Evolutionary conservation across 2,797 vertebrate genomes (phyloP), one percentile per base, ranked within the genome.

Genomic region (Prunella strophiata): DNA sequence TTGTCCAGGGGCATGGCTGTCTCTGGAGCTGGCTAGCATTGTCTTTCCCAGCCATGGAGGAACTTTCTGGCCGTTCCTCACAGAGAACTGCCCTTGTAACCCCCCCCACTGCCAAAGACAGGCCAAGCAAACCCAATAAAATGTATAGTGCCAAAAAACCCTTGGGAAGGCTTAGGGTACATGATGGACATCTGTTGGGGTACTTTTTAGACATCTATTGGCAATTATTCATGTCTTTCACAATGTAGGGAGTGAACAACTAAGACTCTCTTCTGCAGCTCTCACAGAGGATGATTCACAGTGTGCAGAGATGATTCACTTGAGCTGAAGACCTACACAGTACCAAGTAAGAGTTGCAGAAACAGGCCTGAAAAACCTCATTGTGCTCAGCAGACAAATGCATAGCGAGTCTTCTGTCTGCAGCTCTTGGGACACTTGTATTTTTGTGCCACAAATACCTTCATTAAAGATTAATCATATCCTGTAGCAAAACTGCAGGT

Each of bases 391-490:
- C 13, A 66, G 59, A 54, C 19, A 89, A 87, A 83, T 45, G 14
- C 90, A 70, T 54, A 86, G 9, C 0, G 2, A 81, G 29, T 59
- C 61, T 85, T 83, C 72, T 52, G 23, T 40, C 57, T 90, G 17
- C 27, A 86, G 1, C 73, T 79, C 85, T 73, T 79, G 76, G 74
- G 70, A 76, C 29, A 47, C 30, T 70, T 75, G 47, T 52, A 78
- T 95, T 86, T 73, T 59, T 88, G 38, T 92, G 59, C 19, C 76
- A 94, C 66, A 84, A 90, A 93, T 84, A 67, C 25, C n/a, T 88
- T 79, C 38, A 91, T 89, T 89, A 93, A 96, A 86, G 48, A 88
- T 91, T 88, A 86, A 95, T 91, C 26, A 16, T 55, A 67, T 73
- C 55, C 86, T 88, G 62, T 81, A 86, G 17, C 40, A 90, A 86